Conservation (phyloP, 2,888 invertebrate species). For the Coelinius sp. region DNA sequence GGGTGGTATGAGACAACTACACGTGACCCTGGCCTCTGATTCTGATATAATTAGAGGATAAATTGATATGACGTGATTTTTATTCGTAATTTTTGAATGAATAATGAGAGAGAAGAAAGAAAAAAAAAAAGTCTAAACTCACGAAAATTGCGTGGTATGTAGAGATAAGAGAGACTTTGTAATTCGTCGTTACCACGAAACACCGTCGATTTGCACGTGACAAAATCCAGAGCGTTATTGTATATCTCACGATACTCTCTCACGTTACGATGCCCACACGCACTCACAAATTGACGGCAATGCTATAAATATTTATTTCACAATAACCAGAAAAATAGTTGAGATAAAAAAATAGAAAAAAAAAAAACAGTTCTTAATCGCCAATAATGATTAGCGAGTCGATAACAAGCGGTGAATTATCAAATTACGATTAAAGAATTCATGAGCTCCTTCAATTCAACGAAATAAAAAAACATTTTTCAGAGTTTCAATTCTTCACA, state of each 20-base stretch:
- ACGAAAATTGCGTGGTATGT: neutral
- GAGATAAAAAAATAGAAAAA: neutral
- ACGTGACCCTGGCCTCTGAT: constrained; percentile 1
- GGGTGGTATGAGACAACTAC: neutral
- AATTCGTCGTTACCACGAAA: constrained; percentile 11
- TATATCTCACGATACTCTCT: neutral
- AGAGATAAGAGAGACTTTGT: too few species aligned
- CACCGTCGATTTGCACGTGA: constrained; percentile 8
- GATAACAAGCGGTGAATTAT: neutral
- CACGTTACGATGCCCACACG: neutral
- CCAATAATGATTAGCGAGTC: neutral
- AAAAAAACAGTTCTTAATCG: too few species aligned
- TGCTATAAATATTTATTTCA: neutral
- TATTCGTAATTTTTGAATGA: neutral
- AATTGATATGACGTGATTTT: neutral
- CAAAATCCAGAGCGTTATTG: neutral
- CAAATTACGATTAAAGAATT: neutral
- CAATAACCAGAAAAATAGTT: neutral
- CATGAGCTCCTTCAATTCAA: neutral
- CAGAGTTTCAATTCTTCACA: neutral
- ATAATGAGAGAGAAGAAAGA: neutral
- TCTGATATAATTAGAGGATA: neutral
- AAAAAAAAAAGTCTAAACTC: neutral
- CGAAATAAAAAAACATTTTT: neutral
- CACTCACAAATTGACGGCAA: neutral